Evolutionary conservation across 2,888 invertebrate species (phyloP), one percentile per base, ranked within the genome.

Genomic region (Spodoptera exigua): DNA sequence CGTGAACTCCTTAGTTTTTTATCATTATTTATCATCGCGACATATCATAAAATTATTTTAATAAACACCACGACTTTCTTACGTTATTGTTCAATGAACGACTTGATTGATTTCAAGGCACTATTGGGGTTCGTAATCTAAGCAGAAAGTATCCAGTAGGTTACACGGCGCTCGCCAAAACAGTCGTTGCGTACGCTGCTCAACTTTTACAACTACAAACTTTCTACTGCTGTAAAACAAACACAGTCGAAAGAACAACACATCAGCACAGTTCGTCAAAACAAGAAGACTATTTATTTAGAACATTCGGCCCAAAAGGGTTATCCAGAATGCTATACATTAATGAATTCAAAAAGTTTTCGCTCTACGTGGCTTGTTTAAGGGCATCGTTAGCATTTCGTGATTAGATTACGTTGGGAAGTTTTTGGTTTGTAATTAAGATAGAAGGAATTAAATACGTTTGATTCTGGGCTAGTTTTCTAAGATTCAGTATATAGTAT

Each of bases 321-420:
- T 61, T 67, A 47, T 61, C 47, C 47, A 60, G 47, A 65, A 49
- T 46, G 46, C 59, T 61, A 43, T 63, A 75, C 58, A 66, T 55
- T 74, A 76, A 77, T 66, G 71, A 76, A 69, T 68, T 64, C 49
- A 40, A 45, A 71, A 74, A 66, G 39, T 67, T 68, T 66, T 35
- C 36, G 46, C 39, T 45, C 49, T 78, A 71, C 78, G 72, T 74
- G 78, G 64, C 48, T 59, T 74, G 76, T 72, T 72, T 74, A 74
- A 60, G 32, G 36, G 53, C 54, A 55, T 60, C 64, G 59, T 75
- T 72, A 72, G 39, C 59, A 70, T 53, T 55, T 53, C 27, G 57
- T 64, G 69, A 71, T 72, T 62, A 71, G 57, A 71, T 71, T 66
- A 61, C 59, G 45, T 57, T 53, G 47, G 40, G 43, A 77, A 72